Percentiles rank a stretch among this genome's conserved stretches.
phyloP scores from a whole-genome alignment of 1,140 invertebrate species.

The Antheraea mylitta region DNA sequence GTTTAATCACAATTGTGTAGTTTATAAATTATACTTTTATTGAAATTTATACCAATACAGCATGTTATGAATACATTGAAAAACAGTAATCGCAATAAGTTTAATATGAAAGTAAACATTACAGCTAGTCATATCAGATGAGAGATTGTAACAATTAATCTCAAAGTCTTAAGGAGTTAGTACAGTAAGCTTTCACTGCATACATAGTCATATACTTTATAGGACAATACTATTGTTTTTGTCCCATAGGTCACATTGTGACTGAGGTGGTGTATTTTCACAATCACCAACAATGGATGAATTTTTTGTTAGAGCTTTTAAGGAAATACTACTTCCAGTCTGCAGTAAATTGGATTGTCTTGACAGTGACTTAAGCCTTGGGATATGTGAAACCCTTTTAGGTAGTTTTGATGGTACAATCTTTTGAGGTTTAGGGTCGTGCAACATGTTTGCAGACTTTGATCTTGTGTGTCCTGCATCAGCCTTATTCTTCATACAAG shows the following conservation, averaged over 20 bases:
- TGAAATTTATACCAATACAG: background rate
- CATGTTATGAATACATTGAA: background rate
- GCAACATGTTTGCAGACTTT: constrained; percentile 61
- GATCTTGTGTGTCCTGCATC: constrained; percentile 54
- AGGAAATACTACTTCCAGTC: constrained; percentile 53
- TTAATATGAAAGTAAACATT: constrained; percentile 6
- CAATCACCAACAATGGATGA: constrained; percentile 53
- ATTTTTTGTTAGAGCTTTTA: constrained; percentile 54
- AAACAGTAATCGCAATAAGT: constrained; percentile 13
- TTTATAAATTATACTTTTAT: background rate
- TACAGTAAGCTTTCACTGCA: background rate
- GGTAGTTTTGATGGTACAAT: constrained; percentile 33
- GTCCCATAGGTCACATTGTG: constrained; percentile 73
- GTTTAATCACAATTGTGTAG: background rate
- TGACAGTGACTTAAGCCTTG: constrained; percentile 58
- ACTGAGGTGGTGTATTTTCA: constrained; percentile 75
- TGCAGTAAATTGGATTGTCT: constrained; percentile 43
- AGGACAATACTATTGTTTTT: constrained; percentile 75
- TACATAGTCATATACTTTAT: constrained; percentile 31
- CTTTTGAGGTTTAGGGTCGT: constrained; percentile 46
- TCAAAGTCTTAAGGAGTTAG: background rate
- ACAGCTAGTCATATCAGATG: background rate
- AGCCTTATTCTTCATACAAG: constrained; percentile 70
- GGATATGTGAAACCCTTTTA: constrained; percentile 64
- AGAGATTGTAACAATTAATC: background rate